Base-by-base conservation (phyloP, 2,888 invertebrate genomes). In the Smittia sp. region DNA sequence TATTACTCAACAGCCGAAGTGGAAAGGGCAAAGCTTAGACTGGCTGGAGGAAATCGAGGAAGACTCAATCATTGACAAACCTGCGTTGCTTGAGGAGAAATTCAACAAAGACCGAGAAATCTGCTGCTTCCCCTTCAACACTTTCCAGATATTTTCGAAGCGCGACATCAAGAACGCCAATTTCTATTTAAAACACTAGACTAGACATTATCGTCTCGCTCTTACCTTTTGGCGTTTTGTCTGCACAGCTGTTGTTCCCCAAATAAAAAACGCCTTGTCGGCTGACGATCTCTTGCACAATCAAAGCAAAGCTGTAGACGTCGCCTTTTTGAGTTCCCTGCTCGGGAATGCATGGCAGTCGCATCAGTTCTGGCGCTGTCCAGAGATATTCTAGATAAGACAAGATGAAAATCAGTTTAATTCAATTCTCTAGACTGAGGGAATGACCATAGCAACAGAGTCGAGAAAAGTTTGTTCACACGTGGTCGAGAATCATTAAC, bases 301-400 rank as follows among this genome's bases (percentile, higher is more conserved):
- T 92, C 78, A 97, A 93, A 13, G 90, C 95, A 80, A 96, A 97
- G 54, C 96, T 94, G 81, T 96, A 97, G n/a, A 96, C 91, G 79
- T 97, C 97, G 22, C 93, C 96, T 81, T 94, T 94, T 79, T 92
- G 94, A 0, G 91, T 91, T 0, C 94, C 94, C 78, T 90, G 89
- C 0, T 86, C 85, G 0, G 87, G 86, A 0, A 85, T 85, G 72
- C 87, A 85, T 25, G 85, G 83, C 83, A 88, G 85, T 74, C 92
- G 85, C 62, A 97, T 85, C 18, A 96, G 81, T 81, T 97, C 97
- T 0, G 97, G 97, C 0, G 96, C 89, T 0, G 96, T 96, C 96
- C 96, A 97, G 39, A 96, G 84, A 77, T 90, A 87, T 79, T 90
- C 96, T 97, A 80, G 41, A 80, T 79, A 6, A 24, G 11, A 52